Evolutionary conservation across 2,888 invertebrate genomes (phyloP).

Genomic region (Scaptomyza cyrtandrae): DNA sequence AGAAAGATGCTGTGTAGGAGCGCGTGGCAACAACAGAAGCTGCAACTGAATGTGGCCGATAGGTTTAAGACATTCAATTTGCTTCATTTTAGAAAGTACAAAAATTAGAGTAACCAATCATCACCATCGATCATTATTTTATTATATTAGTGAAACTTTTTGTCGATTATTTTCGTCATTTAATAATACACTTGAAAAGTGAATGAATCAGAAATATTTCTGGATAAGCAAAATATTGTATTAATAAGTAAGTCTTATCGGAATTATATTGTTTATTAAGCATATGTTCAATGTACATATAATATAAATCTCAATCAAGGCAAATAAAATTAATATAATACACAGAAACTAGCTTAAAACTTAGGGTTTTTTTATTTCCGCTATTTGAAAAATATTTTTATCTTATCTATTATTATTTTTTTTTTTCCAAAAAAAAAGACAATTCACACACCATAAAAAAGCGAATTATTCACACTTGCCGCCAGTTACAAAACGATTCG

Average conservation of each 20-base stretch:
- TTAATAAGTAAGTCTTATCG: background rate
- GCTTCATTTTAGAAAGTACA: too few relatives aligned
- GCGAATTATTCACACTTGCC: constrained; percentile 69
- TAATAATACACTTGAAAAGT: too few relatives aligned
- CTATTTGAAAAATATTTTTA: background rate
- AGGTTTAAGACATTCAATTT: background rate
- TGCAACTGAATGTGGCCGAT: constrained; percentile 6
- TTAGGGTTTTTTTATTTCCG: background rate
- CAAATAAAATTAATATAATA: background rate
- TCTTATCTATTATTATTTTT: too few relatives aligned
- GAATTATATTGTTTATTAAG: too few relatives aligned
- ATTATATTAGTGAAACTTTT: too few relatives aligned
- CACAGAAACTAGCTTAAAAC: background rate
- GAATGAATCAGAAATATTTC: background rate
- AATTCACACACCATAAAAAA: constrained; percentile 52
- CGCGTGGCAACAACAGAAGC: constrained; percentile 43
- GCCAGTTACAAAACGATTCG: constrained; percentile 64
- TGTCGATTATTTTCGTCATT: too few relatives aligned
- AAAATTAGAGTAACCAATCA: too few relatives aligned
- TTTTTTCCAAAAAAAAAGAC: background rate
- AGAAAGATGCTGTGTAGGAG: constrained; percentile 1
- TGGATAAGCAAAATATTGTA: background rate
- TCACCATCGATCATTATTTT: too few relatives aligned
- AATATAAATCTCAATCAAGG: background rate
- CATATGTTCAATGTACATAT: background rate